A percentile compares a stretch with the other conserved stretches of the same genome.
Evolutionary conservation across 37 sponge, comb jelly and placozoan species (phyloP).

Genomic region (Ianthella basta): DNA sequence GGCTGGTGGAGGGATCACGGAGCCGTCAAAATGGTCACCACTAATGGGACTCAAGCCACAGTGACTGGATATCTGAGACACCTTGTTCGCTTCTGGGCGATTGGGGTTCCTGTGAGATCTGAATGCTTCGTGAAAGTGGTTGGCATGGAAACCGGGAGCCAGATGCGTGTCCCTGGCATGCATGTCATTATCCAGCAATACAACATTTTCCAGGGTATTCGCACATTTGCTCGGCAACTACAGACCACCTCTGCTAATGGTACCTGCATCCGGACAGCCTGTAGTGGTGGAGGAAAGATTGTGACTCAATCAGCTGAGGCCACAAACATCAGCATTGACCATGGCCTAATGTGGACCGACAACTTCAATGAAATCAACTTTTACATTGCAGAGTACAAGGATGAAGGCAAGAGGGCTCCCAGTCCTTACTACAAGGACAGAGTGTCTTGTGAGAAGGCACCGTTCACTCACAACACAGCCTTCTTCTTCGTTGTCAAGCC

Average conservation of each 20-base stretch:
- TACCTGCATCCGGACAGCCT: background rate
- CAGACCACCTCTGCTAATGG: constrained; percentile 22
- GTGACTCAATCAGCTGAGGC: constrained; percentile 9
- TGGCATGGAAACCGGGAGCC: constrained; percentile 15
- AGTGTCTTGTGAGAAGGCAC: background rate
- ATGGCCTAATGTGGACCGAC: constrained; percentile 9
- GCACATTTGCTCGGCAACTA: constrained; percentile 3
- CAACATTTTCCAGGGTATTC: background rate
- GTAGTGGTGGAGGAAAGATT: constrained; percentile 30
- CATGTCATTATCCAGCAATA: constrained; percentile 4
- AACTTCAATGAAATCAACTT: background rate
- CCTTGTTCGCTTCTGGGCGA: constrained; percentile 14
- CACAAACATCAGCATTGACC: constrained; percentile 7
- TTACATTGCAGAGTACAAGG: background rate
- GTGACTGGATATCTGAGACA: background rate
- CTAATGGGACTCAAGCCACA: background rate
- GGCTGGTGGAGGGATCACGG: constrained; percentile 22
- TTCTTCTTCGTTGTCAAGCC: constrained; percentile 16
- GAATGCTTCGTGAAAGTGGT: constrained; percentile 27
- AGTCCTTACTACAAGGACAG: constrained; percentile 13
- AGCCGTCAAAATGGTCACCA: background rate
- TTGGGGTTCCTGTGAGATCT: constrained; percentile 15
- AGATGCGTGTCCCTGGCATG: constrained; percentile 2
- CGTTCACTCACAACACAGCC: constrained; percentile 19
- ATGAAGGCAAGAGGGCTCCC: too few species aligned